Base-by-base conservation (phyloP, 2,797 vertebrate species). In the Mallotus villosus region DNA sequence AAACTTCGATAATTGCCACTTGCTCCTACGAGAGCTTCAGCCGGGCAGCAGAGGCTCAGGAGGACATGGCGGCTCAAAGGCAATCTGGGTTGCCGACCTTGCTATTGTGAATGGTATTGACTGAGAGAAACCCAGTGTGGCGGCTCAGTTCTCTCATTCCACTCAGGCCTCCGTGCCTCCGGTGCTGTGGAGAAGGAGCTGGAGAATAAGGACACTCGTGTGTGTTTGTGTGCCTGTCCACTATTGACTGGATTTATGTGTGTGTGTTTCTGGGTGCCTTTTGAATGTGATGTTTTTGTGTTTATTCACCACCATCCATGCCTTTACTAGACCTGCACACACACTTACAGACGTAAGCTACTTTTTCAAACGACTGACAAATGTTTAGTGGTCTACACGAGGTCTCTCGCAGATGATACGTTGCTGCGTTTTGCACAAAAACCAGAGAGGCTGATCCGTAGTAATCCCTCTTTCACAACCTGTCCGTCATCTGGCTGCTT, bases 101-200 rank as follows among this genome's bases (percentile, higher is more conserved):
- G 73, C 75, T 67, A 82, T 89, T 86, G 83, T 86, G 70, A 82
- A 79, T 88, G 74, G 79, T 82, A 85, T 78, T 85, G 80, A 84
- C 0, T 70, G 71, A 78, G 80, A 86, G 68, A 73, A 89, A 88
- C 53, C 22, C 34, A 81, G 72, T 81, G 76, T 68, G 88, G 81
- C 72, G 53, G 78, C 66, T 37, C 51, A 5, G 16, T 53, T 5
- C 4, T 53, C 69, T 75, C 83, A 22, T 53, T 77, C 53, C 83
- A 22, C 57, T 76, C 57, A 68, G 73, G 68, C n/a, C 72, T 4
- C 29, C 1, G 66, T 74, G 67, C 19, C 37, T 57, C 57, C 0
- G 51, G 66, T 74, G 5, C 29, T 69, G 37, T 8, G 46, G 62
- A 19, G n/a, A 57, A 14, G 16, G 21, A 57, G 29, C 17, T 16